These are phyloP conservation scores for Cryptoblepharus egeriae DNA, from an alignment of 2,797 vertebrate genomes.

Conservation along the genomic window DNA sequence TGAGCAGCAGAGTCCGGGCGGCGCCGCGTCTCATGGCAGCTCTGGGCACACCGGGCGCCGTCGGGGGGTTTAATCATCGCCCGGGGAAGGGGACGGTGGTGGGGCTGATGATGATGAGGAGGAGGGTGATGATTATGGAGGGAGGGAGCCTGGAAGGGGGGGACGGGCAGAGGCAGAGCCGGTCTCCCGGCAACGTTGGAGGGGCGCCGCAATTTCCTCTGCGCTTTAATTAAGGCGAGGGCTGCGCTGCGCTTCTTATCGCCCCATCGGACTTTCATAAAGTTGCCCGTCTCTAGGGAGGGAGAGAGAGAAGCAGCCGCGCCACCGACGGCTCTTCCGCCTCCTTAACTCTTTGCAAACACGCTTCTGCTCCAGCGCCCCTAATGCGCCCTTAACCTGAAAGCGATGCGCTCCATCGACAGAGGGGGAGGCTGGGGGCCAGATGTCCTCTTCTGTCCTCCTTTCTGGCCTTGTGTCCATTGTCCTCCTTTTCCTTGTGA, in stretches of 20 bases:
- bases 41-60: constrained; percentile 70
- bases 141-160: constrained; percentile 61
- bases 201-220: constrained; percentile 93
- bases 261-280: constrained; percentile 97
- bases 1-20: constrained; percentile 96
- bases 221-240: constrained; percentile 95
- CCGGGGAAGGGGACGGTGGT: constrained; percentile 59
- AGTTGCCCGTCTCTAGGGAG: constrained; percentile 93
- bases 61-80: constrained; percentile 67
- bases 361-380: constrained; percentile 77
- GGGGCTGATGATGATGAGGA: too few relatives aligned
- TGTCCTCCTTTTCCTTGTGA: too few relatives aligned
- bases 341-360: constrained; percentile 93
- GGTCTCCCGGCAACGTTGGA: constrained; percentile 89
- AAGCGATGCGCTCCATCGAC: neutral
- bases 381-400: constrained; percentile 1
- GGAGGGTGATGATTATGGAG: constrained; percentile 49
- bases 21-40: constrained; percentile 94
- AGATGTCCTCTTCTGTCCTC: too few relatives aligned
- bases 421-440: too few relatives aligned
- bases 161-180: too few relatives aligned
- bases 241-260: constrained; percentile 80
- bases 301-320: too few relatives aligned
- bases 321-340: constrained; percentile 90
- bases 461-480: too few relatives aligned